These are phyloP conservation scores for Microchrysa polita DNA, from an alignment of 2,888 invertebrate species.

Conservation along the genomic window DNA sequence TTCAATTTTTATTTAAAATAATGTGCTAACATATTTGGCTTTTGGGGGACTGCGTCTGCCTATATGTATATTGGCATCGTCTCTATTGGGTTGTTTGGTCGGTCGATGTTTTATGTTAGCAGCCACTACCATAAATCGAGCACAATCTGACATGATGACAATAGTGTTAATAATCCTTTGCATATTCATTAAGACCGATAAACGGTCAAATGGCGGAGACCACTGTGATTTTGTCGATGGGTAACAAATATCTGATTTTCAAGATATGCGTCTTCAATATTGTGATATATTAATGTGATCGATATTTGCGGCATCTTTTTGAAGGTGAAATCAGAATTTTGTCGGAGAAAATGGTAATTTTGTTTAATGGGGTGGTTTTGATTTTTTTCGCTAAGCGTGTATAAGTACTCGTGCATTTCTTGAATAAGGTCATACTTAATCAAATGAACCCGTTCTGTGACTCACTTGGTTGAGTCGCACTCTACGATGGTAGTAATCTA, in stretches of 20 bases:
- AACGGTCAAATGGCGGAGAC: constrained; percentile 2
- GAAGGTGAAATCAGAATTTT: neutral
- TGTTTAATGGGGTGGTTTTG: neutral
- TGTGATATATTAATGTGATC: constrained; percentile 33
- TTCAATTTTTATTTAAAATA: neutral
- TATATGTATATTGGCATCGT: no score
- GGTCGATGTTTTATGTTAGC: constrained; percentile 20
- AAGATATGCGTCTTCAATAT: neutral
- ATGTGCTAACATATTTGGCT: neutral
- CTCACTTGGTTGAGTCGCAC: no score
- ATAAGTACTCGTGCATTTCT: no score
- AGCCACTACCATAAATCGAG: constrained; percentile 24
- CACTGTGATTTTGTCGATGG: neutral
- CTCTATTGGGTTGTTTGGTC: neutral
- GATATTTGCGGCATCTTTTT: constrained; percentile 1
- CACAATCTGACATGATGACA: constrained; percentile 43
- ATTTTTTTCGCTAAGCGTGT: no score
- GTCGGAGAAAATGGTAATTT: neutral
- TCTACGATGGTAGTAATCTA: no score
- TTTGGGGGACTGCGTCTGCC: no score
- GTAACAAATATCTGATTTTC: constrained; percentile 12
- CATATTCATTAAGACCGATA: constrained; percentile 47
- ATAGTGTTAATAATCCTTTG: constrained; percentile 45
- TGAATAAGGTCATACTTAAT: no score
- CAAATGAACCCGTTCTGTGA: no score